These are phyloP conservation scores for Gasterosteus aculeatus DNA, from an alignment of 2,113 vertebrate species.

Conservation along the genomic window DNA sequence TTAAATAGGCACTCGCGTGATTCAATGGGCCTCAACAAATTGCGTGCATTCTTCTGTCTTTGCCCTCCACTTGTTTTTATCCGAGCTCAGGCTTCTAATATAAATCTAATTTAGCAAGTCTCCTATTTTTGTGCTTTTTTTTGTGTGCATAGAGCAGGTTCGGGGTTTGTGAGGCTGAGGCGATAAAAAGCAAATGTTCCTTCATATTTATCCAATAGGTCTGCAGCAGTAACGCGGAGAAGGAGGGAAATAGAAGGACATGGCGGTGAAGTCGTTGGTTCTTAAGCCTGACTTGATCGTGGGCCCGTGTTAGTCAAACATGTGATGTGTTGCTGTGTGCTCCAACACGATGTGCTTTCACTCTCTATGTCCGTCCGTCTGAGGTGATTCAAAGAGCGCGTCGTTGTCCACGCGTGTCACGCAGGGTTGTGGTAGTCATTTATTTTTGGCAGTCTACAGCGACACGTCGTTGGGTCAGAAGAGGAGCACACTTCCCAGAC, in stretches of 20 bases:
- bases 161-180: constrained; percentile 18
- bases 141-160: constrained; percentile 4
- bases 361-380: constrained; percentile 50
- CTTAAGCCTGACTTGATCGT: constrained; percentile 50
- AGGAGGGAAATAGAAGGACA: no score
- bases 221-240: no score
- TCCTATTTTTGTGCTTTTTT: not conserved
- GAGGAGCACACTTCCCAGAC: constrained; percentile 13
- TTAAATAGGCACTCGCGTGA: constrained; percentile 8
- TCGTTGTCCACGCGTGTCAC: constrained; percentile 51
- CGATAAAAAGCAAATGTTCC: constrained; percentile 39
- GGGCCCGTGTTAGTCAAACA: constrained; percentile 54
- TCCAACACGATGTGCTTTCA: constrained; percentile 58
- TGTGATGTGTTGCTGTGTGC: constrained; percentile 64
- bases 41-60: constrained; percentile 2
- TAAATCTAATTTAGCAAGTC: constrained; percentile 18
- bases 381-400: constrained; percentile 31
- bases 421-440: constrained; percentile 40
- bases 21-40: constrained; percentile 12
- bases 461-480: not conserved
- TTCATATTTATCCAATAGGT: constrained; percentile 24
- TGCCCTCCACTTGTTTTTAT: constrained; percentile 10
- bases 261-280: constrained; percentile 47
- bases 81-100: not conserved
- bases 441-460: constrained; percentile 21